Conservation (phyloP, 2,888 invertebrate genomes). For the Melieria crassipennis region DNA sequence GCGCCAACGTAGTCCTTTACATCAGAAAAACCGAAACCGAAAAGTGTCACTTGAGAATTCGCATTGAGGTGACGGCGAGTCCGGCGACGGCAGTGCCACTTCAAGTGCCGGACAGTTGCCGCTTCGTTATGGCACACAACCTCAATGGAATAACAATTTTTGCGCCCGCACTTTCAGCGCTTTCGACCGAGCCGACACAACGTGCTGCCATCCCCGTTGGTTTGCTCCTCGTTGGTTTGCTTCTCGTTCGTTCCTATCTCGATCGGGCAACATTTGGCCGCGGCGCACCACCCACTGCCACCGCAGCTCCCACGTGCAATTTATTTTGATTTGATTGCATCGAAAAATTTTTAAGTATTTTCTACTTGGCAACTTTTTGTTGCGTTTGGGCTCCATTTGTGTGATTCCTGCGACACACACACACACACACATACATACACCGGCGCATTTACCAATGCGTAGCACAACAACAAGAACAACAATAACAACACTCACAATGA, state of each 20-base stretch:
- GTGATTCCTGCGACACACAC: conserved; percentile 19
- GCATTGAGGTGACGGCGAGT: conserved; percentile 8
- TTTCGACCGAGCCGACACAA: too few species aligned
- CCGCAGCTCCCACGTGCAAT: conserved; percentile 35
- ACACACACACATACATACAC: neutral
- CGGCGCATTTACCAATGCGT: neutral
- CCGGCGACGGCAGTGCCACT: too few species aligned
- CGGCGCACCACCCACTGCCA: neutral
- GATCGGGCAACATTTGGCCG: too few species aligned
- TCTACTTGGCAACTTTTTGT: neutral
- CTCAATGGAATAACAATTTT: too few species aligned
- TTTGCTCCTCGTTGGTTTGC: too few species aligned
- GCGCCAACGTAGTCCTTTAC: neutral
- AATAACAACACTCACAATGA: neutral
- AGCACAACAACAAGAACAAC: neutral
- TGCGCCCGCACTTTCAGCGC: too few species aligned
- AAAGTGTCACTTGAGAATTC: conserved; percentile 21
- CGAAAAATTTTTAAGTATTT: conserved; percentile 13
- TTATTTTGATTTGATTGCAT: conserved; percentile 38
- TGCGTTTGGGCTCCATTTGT: neutral
- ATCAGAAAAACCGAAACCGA: conserved; percentile 7
- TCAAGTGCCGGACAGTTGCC: too few species aligned
- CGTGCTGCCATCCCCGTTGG: too few species aligned
- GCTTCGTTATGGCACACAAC: too few species aligned
- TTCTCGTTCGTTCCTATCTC: too few species aligned